Evolutionary conservation across 2,888 invertebrate genomes (phyloP).

Genomic region (Leptinotarsa peninsularis): DNA sequence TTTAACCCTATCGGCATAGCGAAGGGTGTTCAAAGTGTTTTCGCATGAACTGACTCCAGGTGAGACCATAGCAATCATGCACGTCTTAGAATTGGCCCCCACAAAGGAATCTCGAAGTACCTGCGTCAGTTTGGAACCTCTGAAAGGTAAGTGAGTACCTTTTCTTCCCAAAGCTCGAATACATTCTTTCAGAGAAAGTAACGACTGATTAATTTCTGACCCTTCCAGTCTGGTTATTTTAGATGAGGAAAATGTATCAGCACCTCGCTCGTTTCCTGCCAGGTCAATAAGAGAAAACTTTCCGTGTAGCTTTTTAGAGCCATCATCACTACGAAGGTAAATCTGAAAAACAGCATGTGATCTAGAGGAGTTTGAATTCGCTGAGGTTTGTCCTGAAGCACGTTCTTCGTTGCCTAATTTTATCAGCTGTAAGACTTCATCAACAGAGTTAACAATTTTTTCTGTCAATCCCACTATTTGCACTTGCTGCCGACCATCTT

Average conservation of each 20-base stretch:
- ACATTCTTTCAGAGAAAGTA: constrained; percentile 97
- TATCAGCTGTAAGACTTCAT: constrained; percentile 92
- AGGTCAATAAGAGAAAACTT: constrained; percentile 99
- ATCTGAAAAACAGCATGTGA: constrained; percentile 99
- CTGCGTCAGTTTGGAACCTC: constrained; percentile 95
- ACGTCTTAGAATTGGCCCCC: constrained; percentile 96
- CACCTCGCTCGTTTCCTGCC: constrained; percentile 97
- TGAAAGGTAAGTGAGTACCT: constrained; percentile 95
- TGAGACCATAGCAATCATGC: constrained; percentile 99
- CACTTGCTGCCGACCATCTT: constrained; percentile 97
- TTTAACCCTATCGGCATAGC: constrained; percentile 98
- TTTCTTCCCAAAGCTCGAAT: constrained; percentile 95
- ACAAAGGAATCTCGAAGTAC: constrained; percentile 96
- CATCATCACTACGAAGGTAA: constrained; percentile 78
- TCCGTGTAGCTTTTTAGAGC: constrained; percentile 85
- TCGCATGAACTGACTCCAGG: constrained; percentile 97
- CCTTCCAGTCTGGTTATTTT: constrained; percentile 95
- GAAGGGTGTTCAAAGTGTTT: constrained; percentile 95
- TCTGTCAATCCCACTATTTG: constrained; percentile 97
- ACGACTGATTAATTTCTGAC: constrained; percentile 96
- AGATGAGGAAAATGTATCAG: constrained; percentile 96
- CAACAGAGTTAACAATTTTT: constrained; percentile 88
- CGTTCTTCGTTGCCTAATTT: constrained; percentile 89
- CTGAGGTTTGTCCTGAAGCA: constrained; percentile 97
- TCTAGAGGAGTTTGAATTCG: constrained; percentile 96